These are phyloP conservation scores for Microcaecilia unicolor DNA, from an alignment of 2,797 vertebrate genomes.

Conservation along the genomic window DNA sequence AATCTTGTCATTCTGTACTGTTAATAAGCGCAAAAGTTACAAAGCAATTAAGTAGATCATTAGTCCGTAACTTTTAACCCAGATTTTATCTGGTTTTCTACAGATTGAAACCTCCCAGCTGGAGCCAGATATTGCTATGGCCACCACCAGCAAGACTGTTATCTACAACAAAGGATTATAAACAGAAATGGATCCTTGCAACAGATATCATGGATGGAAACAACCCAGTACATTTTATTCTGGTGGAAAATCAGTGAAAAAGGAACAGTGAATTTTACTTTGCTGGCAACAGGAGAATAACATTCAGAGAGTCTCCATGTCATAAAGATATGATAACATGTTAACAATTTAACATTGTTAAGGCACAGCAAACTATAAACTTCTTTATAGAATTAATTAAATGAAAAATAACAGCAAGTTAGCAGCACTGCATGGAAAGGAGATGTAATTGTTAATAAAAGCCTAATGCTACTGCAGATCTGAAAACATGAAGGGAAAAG, in stretches of 20 bases:
- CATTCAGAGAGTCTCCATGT: slow-evolving; percentile 25
- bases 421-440: slow-evolving; percentile 15
- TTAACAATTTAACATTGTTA: slow-evolving; percentile 29
- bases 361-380: slow-evolving; percentile 17
- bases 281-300: slow-evolving; percentile 11
- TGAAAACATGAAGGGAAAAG: no score
- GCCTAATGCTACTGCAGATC: background rate
- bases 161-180: slow-evolving; percentile 89
- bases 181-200: slow-evolving; percentile 14
- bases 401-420: background rate
- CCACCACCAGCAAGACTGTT: slow-evolving; percentile 67
- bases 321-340: slow-evolving; percentile 25
- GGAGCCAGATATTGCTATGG: slow-evolving; percentile 77
- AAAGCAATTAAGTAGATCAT: no score
- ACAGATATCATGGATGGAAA: background rate
- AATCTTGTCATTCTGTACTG: no score
- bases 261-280: slow-evolving; percentile 1
- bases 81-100: background rate
- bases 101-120: slow-evolving; percentile 74
- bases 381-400: slow-evolving; percentile 7
- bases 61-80: no score
- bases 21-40: no score
- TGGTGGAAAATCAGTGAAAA: slow-evolving; percentile 1
- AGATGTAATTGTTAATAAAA: background rate
- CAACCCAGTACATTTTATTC: fast-evolving